Base-by-base conservation (phyloP, 1,140 invertebrate genomes). In the Cecropterus lyciades region DNA sequence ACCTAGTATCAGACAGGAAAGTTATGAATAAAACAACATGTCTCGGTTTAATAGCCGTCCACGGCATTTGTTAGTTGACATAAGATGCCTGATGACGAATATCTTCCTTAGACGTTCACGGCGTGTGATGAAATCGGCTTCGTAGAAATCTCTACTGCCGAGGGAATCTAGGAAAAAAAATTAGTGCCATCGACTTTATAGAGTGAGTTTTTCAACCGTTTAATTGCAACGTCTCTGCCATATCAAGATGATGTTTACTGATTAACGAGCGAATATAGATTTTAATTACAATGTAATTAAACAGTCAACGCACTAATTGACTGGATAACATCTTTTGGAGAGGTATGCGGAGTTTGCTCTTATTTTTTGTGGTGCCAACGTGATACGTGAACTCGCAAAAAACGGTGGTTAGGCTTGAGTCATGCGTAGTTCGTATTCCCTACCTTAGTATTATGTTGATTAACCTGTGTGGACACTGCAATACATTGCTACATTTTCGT, bases 201-300 rank as follows among this genome's bases (percentile, higher is more conserved):
- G 79, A 75, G 69, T 77, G 40, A 76, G 70, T 80, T 85, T 87
- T 85, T 87, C 59, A 73, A 71, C 6, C 53, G 64, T 67, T 55
- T 82, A 84, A 79, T 81, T 73, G 74, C 75, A 65, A 66, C 70
- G 67, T 76, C 72, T 57, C 48, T 15, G 51, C 80, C 84, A 68
- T 88, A 82, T 84, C 71, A 33, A 82, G 78, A 68, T 69, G 71
- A 72, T 73, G 69, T 70, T 70, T 74, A 51, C 67, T 73, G 76
- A 79, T 77, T 78, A 73, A 67, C 73, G 17, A 70, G 69, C 66
- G 67, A 82, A 78, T 78, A 73, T 77, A 78, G 75, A 68, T 77
- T 76, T 77, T 79, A 82, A 85, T 81, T 73, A 77, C 75, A 77
- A 75, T 76, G 72, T 80, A 82, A 87, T 85, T 85, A 79, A 80